Conservation (phyloP, 2,113 vertebrate genomes). For the Ictidomys tridecemlineatus region DNA sequence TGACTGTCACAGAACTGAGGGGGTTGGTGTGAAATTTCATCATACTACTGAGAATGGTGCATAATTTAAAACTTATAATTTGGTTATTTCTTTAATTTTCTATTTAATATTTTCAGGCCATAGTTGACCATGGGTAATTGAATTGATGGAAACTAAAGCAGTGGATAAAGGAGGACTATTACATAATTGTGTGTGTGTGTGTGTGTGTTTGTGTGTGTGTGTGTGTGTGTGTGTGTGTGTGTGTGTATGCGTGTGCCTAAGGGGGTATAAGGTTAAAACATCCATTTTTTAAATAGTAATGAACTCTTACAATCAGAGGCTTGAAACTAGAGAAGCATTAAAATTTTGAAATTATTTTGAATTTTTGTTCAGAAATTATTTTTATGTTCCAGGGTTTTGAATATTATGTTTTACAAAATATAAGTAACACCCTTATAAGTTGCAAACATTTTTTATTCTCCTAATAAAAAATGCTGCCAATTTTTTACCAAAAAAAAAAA, state of each 20-base stretch:
- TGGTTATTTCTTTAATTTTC: neutral
- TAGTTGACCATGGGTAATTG: neutral
- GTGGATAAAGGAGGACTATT: neutral
- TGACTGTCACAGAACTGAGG: too few relatives aligned
- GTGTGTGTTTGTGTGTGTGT: neutral
- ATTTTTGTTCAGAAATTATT: neutral
- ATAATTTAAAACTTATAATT: neutral
- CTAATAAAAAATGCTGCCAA: neutral
- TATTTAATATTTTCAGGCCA: neutral
- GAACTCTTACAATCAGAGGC: neutral
- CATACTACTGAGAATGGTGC: neutral
- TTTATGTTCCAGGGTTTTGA: neutral
- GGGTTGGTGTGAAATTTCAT: neutral
- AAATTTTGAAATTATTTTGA: neutral
- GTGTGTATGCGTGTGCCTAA: too few relatives aligned
- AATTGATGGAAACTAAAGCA: neutral
- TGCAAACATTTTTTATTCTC: neutral
- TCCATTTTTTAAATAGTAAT: neutral
- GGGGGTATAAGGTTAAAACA: neutral
- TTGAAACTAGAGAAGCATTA: neutral
- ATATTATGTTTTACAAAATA: neutral
- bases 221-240: neutral
- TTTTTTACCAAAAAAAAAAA: neutral
- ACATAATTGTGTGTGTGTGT: neutral
- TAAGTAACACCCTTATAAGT: neutral